Evolutionary conservation across 2,888 invertebrate species (phyloP).

Genomic region (Ormyrus nitidulus): DNA sequence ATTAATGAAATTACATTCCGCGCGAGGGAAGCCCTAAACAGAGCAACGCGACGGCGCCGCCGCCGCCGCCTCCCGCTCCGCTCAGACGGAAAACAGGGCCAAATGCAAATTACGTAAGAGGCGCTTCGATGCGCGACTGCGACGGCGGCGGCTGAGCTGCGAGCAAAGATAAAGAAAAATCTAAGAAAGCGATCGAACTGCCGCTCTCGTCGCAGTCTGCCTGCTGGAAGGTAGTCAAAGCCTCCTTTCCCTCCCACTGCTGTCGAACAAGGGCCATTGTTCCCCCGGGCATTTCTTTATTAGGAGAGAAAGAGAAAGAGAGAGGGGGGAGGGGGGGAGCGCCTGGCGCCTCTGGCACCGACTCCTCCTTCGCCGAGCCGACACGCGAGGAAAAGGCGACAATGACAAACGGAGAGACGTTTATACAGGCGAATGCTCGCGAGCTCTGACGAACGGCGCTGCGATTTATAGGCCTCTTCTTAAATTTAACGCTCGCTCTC

Average conservation of each 20-base stretch:
- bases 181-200: constrained; percentile 26
- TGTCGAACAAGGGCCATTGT: constrained; percentile 35
- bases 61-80: too few relatives aligned
- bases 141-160: background rate
- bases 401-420: too few relatives aligned
- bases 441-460: too few relatives aligned
- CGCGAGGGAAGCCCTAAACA: background rate
- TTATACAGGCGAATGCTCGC: too few relatives aligned
- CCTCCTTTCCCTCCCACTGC: background rate
- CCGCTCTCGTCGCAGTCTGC: constrained; percentile 12
- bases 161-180: constrained; percentile 16
- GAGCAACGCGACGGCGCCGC: too few relatives aligned
- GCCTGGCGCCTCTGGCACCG: too few relatives aligned
- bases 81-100: constrained; percentile 9
- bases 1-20: constrained; percentile 17
- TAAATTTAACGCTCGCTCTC: too few relatives aligned
- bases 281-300: constrained; percentile 45
- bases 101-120: constrained; percentile 26
- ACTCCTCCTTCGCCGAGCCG: too few relatives aligned
- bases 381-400: too few relatives aligned
- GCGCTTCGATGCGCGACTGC: background rate
- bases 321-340: too few relatives aligned
- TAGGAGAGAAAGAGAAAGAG: constrained; percentile 5
- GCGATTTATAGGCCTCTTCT: too few relatives aligned
- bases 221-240: constrained; percentile 33